These are phyloP conservation scores for Hydrotaea cyrtoneurina DNA, from an alignment of 2,888 invertebrate genomes.

Conservation along the genomic window DNA sequence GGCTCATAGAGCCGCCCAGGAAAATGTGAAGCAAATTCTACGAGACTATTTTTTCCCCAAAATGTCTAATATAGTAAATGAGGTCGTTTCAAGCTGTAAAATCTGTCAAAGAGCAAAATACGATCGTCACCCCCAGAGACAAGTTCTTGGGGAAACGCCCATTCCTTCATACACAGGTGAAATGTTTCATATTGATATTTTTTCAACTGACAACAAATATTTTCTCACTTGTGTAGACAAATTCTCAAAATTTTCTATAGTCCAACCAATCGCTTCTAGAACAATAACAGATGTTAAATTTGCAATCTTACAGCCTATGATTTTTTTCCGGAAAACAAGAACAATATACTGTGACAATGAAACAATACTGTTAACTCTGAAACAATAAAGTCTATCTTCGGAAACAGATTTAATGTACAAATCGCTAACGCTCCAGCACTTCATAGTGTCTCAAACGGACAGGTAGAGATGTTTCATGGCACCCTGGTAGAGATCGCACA, in stretches of 20 bases:
- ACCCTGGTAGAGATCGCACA: conserved; percentile 67
- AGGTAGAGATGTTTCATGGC: conserved; percentile 66
- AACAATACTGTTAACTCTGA: conserved; percentile 62
- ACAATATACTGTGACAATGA: conserved; percentile 70
- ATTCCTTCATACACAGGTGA: conserved; percentile 50
- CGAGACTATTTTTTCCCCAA: conserved; percentile 55
- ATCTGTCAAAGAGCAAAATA: conserved; percentile 63
- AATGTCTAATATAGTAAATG: conserved; percentile 46
- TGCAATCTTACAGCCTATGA: conserved; percentile 64
- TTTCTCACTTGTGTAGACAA: conserved; percentile 64
- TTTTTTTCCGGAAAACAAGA: conserved; percentile 61
- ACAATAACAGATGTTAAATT: conserved; percentile 65
- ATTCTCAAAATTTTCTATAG: conserved; percentile 67
- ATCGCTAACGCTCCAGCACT: conserved; percentile 64
- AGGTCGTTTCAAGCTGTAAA: conserved; percentile 58
- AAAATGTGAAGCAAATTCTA: conserved; percentile 67
- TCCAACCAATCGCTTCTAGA: conserved; percentile 64
- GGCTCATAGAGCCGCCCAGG: conserved; percentile 64
- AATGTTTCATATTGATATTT: conserved; percentile 60
- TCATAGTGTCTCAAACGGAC: conserved; percentile 65
- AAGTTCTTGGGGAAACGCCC: conserved; percentile 51
- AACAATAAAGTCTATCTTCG: conserved; percentile 57
- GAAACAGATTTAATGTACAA: conserved; percentile 57
- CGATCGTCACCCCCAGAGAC: conserved; percentile 66
- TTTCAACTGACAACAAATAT: conserved; percentile 58